A percentile compares a stretch with the other conserved stretches of the same genome.
These are phyloP conservation scores for Eilema sororculum DNA, from an alignment of 2,888 invertebrate genomes.

Conservation along the genomic window DNA sequence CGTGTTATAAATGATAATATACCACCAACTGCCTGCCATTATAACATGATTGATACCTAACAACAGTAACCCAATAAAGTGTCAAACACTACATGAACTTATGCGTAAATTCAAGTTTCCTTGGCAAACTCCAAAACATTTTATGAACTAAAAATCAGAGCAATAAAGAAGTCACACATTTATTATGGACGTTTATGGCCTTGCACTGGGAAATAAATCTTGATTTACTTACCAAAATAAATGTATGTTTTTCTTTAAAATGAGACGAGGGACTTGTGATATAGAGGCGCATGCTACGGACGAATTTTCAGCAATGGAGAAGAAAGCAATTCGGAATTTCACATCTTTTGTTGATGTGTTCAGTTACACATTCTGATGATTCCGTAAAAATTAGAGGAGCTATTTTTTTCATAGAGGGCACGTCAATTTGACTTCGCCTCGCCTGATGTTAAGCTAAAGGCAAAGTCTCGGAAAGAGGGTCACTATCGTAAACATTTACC, in stretches of 20 bases:
- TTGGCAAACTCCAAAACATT: neutral
- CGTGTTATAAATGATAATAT: no score
- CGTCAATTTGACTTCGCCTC: no score
- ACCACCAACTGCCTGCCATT: neutral
- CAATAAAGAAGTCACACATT: conserved; percentile 21
- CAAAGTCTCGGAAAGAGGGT: no score
- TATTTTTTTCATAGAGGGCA: no score
- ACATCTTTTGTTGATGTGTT: neutral
- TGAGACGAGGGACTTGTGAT: conserved; percentile 4
- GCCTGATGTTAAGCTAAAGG: no score
- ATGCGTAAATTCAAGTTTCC: neutral
- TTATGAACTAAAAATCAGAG: neutral
- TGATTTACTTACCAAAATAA: conserved; percentile 18
- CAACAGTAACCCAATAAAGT: neutral
- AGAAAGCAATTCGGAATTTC: neutral
- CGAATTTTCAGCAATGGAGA: neutral
- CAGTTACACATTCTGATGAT: neutral
- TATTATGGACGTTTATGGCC: conserved; percentile 22
- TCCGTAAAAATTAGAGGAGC: no score
- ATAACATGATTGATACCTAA: neutral
- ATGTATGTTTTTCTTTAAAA: conserved; percentile 15
- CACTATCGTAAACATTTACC: no score
- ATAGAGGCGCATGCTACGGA: neutral
- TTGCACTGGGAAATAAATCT: conserved; percentile 14
- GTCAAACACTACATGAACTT: neutral